phyloP scores from a whole-genome alignment of 1,140 invertebrate species.

The Latrodectus geometricus region DNA sequence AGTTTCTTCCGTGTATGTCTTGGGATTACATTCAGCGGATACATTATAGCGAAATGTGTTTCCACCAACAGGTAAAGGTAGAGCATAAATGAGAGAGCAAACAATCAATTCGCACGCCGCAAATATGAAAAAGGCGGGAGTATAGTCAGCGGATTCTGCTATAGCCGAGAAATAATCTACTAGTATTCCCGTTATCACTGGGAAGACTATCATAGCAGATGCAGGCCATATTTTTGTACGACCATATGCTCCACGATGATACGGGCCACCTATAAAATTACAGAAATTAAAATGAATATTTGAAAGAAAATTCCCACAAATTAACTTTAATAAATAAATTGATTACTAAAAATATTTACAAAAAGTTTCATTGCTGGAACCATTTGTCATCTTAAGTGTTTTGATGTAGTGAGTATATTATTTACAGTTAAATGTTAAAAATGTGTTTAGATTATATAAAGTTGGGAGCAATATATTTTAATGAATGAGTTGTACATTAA shows the following conservation, averaged over 20 bases:
- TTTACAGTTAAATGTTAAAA: too few species aligned
- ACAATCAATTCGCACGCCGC: conserved; percentile 61
- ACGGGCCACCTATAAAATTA: conserved; percentile 27
- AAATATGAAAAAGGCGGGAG: conserved; percentile 62
- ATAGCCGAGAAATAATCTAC: conserved; percentile 60
- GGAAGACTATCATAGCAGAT: conserved; percentile 18
- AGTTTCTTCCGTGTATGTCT: not conserved
- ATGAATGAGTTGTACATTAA: too few species aligned
- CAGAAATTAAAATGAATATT: not conserved
- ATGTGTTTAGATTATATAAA: too few species aligned
- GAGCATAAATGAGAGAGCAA: conserved; percentile 51
- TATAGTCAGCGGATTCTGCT: conserved; percentile 53
- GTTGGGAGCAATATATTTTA: too few species aligned
- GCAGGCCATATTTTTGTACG: conserved; percentile 54
- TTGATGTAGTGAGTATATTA: too few species aligned
- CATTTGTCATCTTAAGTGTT: too few species aligned
- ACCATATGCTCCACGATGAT: conserved; percentile 64
- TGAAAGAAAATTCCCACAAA: too few species aligned
- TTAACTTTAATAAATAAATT: too few species aligned
- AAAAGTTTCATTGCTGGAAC: too few species aligned
- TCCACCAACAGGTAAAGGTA: conserved; percentile 56
- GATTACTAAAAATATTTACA: too few species aligned
- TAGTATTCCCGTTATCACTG: conserved; percentile 43
- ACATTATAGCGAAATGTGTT: conserved; percentile 30
- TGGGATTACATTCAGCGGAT: not conserved